Conservation (phyloP, 2,797 vertebrate genomes). For the Gambelia wislizenii region DNA sequence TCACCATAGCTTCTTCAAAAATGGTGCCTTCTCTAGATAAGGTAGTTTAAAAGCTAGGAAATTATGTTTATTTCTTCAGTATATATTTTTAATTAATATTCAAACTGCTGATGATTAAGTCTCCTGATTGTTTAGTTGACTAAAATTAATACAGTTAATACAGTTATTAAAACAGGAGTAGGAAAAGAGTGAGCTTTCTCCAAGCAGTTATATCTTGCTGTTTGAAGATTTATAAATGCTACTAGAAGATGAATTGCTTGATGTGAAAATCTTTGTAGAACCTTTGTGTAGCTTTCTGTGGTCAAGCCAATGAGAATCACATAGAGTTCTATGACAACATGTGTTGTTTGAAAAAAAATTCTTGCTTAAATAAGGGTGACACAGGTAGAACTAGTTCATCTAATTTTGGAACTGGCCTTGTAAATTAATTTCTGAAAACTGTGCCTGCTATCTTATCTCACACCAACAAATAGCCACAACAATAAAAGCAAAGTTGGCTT, state of each 20-base stretch:
- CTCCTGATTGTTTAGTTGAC: neutral
- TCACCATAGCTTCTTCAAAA: neutral
- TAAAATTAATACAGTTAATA: neutral
- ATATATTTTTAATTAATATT: neutral
- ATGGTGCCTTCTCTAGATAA: neutral
- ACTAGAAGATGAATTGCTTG: neutral
- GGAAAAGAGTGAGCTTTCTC: neutral
- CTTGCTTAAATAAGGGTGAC: neutral
- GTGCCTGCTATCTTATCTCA: neutral
- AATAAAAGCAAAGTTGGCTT: conserved; percentile 28
- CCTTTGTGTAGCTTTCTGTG: neutral
- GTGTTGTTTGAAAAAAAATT: neutral
- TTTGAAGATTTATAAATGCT: neutral
- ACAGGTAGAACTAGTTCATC: neutral
- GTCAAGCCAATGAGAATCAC: neutral
- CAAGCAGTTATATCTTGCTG: neutral
- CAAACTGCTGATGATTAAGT: neutral
- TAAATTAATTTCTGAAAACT: conserved; percentile 2
- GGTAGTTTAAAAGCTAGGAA: neutral
- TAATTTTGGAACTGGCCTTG: conserved; percentile 19
- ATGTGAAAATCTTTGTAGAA: neutral
- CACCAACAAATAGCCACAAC: conserved; percentile 4
- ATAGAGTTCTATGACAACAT: neutral
- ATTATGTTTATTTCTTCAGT: neutral
- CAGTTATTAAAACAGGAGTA: neutral